These are phyloP conservation scores for Prosapia bicincta DNA, from an alignment of 2,888 invertebrate genomes.

Conservation along the genomic window DNA sequence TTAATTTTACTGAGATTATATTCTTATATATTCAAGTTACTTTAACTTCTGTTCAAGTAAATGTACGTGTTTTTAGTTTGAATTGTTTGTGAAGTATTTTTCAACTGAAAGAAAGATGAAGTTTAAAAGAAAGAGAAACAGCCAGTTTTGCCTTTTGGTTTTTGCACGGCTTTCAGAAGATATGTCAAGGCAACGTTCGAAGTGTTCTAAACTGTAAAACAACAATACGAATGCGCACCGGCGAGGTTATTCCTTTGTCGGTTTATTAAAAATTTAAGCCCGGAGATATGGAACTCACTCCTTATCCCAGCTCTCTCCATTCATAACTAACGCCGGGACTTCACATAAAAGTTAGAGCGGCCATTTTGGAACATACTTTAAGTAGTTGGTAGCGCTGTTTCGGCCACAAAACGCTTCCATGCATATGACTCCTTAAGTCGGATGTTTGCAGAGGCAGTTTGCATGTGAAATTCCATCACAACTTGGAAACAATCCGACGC, in stretches of 20 bases:
- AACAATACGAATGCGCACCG: not conserved
- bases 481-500: not conserved
- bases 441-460: not conserved
- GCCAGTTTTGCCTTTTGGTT: no score
- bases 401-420: not conserved
- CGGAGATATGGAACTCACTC: not conserved
- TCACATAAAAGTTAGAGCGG: not conserved
- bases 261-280: slow-evolving; percentile 2
- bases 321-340: not conserved
- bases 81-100: no score
- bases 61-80: no score
- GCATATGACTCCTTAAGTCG: not conserved
- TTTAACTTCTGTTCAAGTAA: no score
- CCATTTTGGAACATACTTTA: not conserved
- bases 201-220: not conserved
- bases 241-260: not conserved
- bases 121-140: no score
- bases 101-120: no score
- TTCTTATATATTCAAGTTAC: no score
- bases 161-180: no score
- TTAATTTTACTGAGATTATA: no score
- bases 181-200: not conserved
- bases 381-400: not conserved
- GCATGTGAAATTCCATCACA: not conserved
- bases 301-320: not conserved